These are phyloP conservation scores for Notospermus geniculatus DNA, from an alignment of 1,140 invertebrate genomes.

Conservation along the genomic window DNA sequence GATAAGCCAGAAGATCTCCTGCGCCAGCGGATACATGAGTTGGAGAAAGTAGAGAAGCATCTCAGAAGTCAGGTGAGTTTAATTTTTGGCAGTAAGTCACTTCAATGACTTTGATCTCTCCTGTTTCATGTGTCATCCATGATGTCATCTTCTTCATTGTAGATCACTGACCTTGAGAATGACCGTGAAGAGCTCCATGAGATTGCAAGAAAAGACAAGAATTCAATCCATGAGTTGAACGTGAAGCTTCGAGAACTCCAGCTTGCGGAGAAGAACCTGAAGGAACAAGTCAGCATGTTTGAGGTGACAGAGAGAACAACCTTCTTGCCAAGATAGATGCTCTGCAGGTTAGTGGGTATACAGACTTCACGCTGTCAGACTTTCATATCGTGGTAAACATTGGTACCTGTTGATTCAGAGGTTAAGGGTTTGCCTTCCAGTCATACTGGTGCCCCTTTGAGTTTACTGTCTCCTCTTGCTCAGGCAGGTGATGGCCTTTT, in stretches of 20 bases:
- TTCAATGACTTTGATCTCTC: too few relatives aligned
- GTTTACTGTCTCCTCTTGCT: too few relatives aligned
- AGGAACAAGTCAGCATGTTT: conserved; percentile 37
- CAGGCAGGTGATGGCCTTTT: too few relatives aligned
- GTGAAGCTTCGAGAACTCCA: conserved; percentile 39
- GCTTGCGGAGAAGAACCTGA: conserved; percentile 41
- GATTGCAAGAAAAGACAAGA: conserved; percentile 48
- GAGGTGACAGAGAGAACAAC: conserved; percentile 21
- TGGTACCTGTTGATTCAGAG: too few relatives aligned
- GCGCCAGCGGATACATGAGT: conserved; percentile 41
- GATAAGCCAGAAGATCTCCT: conserved; percentile 50
- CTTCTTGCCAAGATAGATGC: not conserved
- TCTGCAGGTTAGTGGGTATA: not conserved
- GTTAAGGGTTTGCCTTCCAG: too few relatives aligned
- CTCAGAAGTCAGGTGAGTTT: conserved; percentile 43
- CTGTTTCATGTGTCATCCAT: too few relatives aligned
- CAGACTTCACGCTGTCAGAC: too few relatives aligned
- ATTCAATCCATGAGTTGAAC: conserved; percentile 48
- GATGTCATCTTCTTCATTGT: too few relatives aligned
- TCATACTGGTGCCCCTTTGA: too few relatives aligned
- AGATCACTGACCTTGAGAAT: conserved; percentile 46
- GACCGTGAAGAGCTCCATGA: conserved; percentile 51
- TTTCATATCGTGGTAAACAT: too few relatives aligned
- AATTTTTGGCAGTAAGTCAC: too few relatives aligned
- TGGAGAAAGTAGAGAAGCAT: conserved; percentile 49